Conservation (phyloP, 2,113 vertebrate genomes). For the Psittacula cyanocephala region DNA sequence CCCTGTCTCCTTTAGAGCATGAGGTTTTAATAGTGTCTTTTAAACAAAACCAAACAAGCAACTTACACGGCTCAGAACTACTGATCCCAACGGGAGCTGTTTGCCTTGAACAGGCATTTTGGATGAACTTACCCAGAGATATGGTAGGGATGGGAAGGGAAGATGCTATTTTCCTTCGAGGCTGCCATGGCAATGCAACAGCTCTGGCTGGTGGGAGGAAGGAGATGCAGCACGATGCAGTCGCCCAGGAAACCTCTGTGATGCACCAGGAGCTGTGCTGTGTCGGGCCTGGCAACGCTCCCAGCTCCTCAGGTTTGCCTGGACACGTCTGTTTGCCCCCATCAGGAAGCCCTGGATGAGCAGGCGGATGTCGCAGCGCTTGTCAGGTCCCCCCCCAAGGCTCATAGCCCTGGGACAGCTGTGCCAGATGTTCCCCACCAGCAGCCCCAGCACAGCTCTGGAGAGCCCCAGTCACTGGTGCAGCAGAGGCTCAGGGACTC, state of each 20-base stretch:
- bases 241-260: not conserved
- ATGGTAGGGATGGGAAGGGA: not conserved
- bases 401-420: rapidly evolving
- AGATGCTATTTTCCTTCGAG: not conserved
- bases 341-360: not conserved
- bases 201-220: not conserved
- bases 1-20: not conserved
- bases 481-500: not conserved
- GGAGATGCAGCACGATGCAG: rapidly evolving
- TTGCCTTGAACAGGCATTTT: not conserved
- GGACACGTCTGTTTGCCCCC: rapidly evolving
- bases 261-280: not conserved
- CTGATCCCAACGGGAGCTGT: not conserved
- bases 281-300: not conserved
- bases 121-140: conserved; percentile 15
- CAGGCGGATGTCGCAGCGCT: rapidly evolving
- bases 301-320: not conserved
- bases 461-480: not conserved
- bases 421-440: rapidly evolving
- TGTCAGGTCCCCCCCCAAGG: not conserved
- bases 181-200: not conserved
- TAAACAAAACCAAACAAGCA: not conserved
- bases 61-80: rapidly evolving
- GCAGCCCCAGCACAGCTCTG: not conserved
- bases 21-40: not conserved